phyloP scores from a whole-genome alignment of 2,888 invertebrate species.

The Lasioglossum zephyrum region DNA sequence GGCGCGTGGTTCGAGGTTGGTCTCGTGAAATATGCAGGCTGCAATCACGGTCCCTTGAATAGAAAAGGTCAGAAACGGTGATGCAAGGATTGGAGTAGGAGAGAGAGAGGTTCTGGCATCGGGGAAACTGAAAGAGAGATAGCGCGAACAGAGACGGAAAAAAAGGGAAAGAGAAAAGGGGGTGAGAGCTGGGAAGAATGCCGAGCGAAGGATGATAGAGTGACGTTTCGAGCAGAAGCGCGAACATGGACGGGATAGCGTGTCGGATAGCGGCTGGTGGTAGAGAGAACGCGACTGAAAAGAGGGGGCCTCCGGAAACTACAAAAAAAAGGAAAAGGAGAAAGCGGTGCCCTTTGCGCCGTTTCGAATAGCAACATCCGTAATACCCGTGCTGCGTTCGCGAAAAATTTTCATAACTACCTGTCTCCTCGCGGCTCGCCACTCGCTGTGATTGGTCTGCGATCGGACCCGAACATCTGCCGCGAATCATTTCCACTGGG shows the following conservation, averaged over 20 bases:
- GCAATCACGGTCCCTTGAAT: conserved; percentile 80
- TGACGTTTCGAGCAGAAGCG: conserved; percentile 47
- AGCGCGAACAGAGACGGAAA: conserved; percentile 24
- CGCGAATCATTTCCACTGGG: neutral
- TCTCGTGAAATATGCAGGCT: conserved; percentile 79
- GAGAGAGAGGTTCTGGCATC: neutral
- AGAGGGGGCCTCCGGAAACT: neutral
- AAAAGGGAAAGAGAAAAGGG: conserved; percentile 14
- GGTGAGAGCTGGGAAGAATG: conserved; percentile 37
- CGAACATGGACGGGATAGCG: conserved; percentile 30
- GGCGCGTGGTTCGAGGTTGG: conserved; percentile 55
- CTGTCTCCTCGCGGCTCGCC: conserved; percentile 36
- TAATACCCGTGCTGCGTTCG: conserved; percentile 65
- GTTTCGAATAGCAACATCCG: conserved; percentile 65
- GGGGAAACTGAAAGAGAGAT: conserved; percentile 6
- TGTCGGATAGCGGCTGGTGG: conserved; percentile 16
- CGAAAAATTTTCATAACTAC: conserved; percentile 77
- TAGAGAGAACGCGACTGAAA: conserved; percentile 8
- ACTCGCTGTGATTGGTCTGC: neutral
- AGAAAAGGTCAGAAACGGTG: conserved; percentile 58
- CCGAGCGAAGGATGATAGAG: conserved; percentile 50
- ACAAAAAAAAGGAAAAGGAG: conserved; percentile 19
- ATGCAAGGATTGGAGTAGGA: conserved; percentile 26
- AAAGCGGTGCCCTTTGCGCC: conserved; percentile 49
- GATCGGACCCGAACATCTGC: neutral